Percentiles rank a stretch among this genome's conserved stretches.
Evolutionary conservation across 2,888 invertebrate species (phyloP).

Genomic region (Caenorhabditis zanzibari): DNA sequence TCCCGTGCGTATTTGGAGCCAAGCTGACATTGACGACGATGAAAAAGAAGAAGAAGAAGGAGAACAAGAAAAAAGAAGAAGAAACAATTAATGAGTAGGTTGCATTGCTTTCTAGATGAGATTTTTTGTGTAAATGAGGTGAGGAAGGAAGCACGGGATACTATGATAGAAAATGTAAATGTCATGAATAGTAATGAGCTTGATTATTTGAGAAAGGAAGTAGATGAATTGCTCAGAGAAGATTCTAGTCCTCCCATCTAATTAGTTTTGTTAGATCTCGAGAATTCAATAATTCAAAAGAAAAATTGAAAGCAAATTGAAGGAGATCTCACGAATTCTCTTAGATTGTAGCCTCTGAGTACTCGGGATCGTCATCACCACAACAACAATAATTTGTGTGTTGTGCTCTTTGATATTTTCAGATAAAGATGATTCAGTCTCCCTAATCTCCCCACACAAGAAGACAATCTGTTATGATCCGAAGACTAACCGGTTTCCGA

Average conservation of each 20-base stretch:
- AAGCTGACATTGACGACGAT: constrained; percentile 28
- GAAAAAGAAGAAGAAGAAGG: constrained; percentile 17
- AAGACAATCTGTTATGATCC: constrained; percentile 22
- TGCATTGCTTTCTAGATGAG: constrained; percentile 39
- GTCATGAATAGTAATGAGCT: constrained; percentile 57
- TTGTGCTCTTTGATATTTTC: not conserved
- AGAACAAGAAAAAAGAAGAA: constrained; percentile 19
- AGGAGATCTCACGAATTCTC: not conserved
- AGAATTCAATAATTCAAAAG: not conserved
- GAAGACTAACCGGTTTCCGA: constrained; percentile 79
- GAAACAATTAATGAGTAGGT: constrained; percentile 60
- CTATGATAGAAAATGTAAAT: constrained; percentile 50
- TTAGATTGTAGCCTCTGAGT: not conserved
- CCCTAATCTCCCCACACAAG: constrained; percentile 13
- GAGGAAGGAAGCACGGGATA: constrained; percentile 27
- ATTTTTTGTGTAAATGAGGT: constrained; percentile 63
- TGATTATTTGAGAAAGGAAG: constrained; percentile 55
- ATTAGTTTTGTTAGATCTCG: constrained; percentile 38
- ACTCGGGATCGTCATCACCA: no score
- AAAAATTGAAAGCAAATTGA: no score
- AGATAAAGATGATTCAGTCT: constrained; percentile 12
- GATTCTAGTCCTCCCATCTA: constrained; percentile 18
- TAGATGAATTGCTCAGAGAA: constrained; percentile 9
- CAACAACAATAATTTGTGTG: constrained; percentile 1
- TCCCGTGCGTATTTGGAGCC: constrained; percentile 53